phyloP scores from a whole-genome alignment of 1,140 invertebrate species.

The Papilio polytes region DNA sequence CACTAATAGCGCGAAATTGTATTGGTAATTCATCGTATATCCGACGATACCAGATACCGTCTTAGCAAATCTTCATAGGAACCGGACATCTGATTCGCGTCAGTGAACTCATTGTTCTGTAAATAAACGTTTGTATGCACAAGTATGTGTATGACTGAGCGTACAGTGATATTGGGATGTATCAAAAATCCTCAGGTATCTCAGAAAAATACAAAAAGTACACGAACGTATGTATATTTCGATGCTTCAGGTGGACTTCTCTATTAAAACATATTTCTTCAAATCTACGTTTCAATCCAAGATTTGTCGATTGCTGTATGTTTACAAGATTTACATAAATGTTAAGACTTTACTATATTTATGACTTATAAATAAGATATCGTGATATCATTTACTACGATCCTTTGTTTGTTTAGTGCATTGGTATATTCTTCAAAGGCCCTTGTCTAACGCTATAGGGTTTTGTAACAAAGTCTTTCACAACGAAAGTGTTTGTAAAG shows the following conservation, averaged over 20 bases:
- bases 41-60: not conserved
- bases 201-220: too few species aligned
- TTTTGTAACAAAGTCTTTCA: constrained; percentile 50
- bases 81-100: not conserved
- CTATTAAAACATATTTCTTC: too few species aligned
- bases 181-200: too few species aligned
- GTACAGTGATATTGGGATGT: too few species aligned
- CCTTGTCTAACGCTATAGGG: not conserved
- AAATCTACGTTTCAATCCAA: too few species aligned
- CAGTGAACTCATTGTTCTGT: not conserved
- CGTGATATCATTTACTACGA: not conserved
- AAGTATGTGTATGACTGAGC: too few species aligned
- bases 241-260: too few species aligned
- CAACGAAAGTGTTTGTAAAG: constrained; percentile 61
- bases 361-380: not conserved
- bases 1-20: not conserved
- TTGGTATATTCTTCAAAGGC: not conserved
- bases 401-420: not conserved
- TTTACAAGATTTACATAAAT: too few species aligned
- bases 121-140: not conserved
- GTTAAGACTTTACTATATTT: too few species aligned
- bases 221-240: too few species aligned
- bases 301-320: too few species aligned
- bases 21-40: constrained; percentile 7
- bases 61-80: constrained; percentile 29